Base-by-base conservation (phyloP, 2,888 invertebrate species). In the Calephelis perditalis region DNA sequence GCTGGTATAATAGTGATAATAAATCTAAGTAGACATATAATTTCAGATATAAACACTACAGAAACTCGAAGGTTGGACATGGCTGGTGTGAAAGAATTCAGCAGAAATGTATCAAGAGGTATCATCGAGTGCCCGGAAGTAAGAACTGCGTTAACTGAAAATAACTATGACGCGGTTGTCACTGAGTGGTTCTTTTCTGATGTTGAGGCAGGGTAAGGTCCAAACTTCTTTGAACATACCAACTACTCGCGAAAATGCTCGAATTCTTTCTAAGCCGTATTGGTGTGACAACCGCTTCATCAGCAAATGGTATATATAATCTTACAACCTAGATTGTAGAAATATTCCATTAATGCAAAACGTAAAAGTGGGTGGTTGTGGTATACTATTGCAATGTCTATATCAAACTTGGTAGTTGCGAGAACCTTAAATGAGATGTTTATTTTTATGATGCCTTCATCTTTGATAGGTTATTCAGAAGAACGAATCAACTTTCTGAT, bases 121-220 rank as follows among this genome's bases (percentile, higher is more conserved):
- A n/a, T 60, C 15, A 45, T 56, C 1, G 40, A 44, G 10, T 45
- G 36, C 1, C 60, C 60, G 15, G 45, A 45, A 3, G 60, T 60
- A 2, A 15, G 35, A 46, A 67, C 71, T 0, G 70, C 62, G 0
- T 35, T 84, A 10, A 65, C 64, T 8, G 63, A 68, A 0, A 70
- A 70, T 0, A 69, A 78, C 49, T 84, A 71, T 52, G 83, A 84
- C 40, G 84, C 84, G 0, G 79, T 84, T 3, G 63, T 83, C 58
- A 77, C 81, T 0, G 86, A 86, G 58, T 75, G 75, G 67, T 84
- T 84, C 70, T 81, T 86, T 65, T 73, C 73, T 0, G 80, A 84
- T 11, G 57, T 75, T 0, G 73, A 78, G 2, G 74, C 82, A 54
- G 86, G 81, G 82, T 82, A 46, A 69, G 75, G 3, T 37, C 10